Evolutionary conservation across 2,888 invertebrate species (phyloP).

Genomic region (Xylophagus ater): DNA sequence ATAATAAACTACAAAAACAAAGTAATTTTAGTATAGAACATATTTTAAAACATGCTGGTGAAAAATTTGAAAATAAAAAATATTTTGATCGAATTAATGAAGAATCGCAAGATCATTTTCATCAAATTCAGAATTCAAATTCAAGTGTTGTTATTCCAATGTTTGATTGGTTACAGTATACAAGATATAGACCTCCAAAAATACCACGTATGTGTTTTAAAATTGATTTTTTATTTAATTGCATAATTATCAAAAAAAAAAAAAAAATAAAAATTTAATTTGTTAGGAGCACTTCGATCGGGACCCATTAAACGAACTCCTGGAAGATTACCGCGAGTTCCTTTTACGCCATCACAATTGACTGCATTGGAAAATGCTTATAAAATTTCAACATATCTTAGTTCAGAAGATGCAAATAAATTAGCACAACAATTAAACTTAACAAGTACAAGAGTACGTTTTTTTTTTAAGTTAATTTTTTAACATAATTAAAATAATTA

Average conservation of each 20-base stretch:
- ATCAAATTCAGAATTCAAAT: not conserved
- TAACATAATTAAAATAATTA: too few relatives aligned
- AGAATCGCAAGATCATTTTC: not conserved
- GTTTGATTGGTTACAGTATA: conserved; percentile 55
- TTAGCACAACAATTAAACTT: conserved; percentile 49
- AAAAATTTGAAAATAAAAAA: conserved; percentile 31
- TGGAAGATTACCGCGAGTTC: conserved; percentile 54
- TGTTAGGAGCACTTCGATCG: conserved; percentile 28
- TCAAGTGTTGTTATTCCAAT: conserved; percentile 21
- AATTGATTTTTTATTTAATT: too few relatives aligned
- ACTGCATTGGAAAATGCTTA: conserved; percentile 53
- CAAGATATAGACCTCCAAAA: conserved; percentile 59
- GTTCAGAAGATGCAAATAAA: conserved; percentile 51
- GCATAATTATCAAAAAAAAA: not conserved
- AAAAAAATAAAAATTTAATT: not conserved
- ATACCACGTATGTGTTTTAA: conserved; percentile 47
- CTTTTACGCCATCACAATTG: conserved; percentile 55
- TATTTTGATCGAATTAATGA: not conserved
- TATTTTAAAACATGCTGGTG: conserved; percentile 47
- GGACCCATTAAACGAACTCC: conserved; percentile 44
- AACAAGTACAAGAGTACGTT: conserved; percentile 52
- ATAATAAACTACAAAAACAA: conserved; percentile 19
- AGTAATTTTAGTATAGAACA: conserved; percentile 50
- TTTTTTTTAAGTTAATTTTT: not conserved
- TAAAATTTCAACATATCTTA: conserved; percentile 51